Conservation (phyloP, 2,113 vertebrate genomes). For the Ailuropoda melanoleuca region DNA sequence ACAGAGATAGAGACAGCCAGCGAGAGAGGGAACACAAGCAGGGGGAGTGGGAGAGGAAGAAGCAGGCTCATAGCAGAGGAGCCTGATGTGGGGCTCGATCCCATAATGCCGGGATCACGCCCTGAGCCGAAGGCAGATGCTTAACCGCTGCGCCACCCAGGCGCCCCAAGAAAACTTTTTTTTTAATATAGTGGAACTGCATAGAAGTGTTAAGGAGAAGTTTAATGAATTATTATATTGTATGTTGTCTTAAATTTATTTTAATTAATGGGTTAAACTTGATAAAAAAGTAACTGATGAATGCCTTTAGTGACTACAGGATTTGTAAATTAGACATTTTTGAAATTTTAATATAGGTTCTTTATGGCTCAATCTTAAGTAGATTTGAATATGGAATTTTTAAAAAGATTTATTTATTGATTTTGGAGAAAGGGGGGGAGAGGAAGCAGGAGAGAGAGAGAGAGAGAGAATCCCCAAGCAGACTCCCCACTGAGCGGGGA, state of each 20-base stretch:
- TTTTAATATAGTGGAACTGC: background rate
- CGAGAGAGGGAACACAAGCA: no score
- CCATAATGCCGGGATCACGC: no score
- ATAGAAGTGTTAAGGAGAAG: constrained; percentile 28
- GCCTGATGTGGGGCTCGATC: no score
- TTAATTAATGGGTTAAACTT: constrained; percentile 13
- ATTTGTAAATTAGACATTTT: constrained; percentile 42
- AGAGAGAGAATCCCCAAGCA: background rate
- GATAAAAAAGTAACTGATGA: background rate
- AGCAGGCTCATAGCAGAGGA: no score
- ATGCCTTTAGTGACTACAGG: background rate
- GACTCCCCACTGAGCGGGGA: background rate
- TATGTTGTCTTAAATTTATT: constrained; percentile 23
- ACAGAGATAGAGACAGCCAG: no score
- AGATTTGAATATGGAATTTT: background rate
- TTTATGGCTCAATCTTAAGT: background rate
- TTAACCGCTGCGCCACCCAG: no score
- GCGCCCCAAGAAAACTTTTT: background rate
- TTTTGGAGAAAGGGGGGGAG: background rate
- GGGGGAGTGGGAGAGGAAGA: no score
- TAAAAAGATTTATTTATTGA: background rate
- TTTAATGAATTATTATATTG: background rate
- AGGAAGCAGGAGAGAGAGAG: background rate
- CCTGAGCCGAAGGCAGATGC: no score
- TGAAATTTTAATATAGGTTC: constrained; percentile 5